A percentile compares a stretch with the other conserved stretches of the same genome.
Evolutionary conservation across 2,113 vertebrate genomes (phyloP).

Genomic region (Entomyzon cyanotis): DNA sequence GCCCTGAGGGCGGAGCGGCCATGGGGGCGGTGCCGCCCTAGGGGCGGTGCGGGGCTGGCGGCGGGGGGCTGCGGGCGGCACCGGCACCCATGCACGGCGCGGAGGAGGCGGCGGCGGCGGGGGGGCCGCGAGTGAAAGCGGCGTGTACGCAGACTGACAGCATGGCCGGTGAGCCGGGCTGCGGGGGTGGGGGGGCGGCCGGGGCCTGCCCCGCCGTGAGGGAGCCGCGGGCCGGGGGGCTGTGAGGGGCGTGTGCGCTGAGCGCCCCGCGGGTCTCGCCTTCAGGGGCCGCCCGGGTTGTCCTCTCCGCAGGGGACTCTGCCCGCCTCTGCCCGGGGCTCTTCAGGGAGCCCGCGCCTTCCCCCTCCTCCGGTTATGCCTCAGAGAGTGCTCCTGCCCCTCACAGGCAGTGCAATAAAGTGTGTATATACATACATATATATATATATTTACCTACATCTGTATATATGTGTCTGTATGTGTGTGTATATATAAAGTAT

Average conservation of each 20-base stretch:
- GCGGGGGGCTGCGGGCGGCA: not conserved
- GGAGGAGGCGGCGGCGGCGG: not conserved
- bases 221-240: not conserved
- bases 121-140: slow-evolving; percentile 41
- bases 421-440: too few relatives aligned
- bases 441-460: too few relatives aligned
- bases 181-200: not conserved
- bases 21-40: not conserved
- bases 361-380: fast-evolving
- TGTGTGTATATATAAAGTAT: not conserved
- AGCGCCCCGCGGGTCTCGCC: too few relatives aligned
- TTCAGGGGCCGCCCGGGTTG: not conserved
- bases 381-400: not conserved
- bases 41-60: not conserved
- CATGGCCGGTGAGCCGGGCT: slow-evolving; percentile 64
- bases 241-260: not conserved
- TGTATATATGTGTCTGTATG: not conserved
- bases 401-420: not conserved
- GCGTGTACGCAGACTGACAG: slow-evolving; percentile 74
- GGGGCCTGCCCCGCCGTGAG: not conserved
- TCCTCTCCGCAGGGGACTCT: not conserved
- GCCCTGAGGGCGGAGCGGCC: not conserved
- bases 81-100: slow-evolving; percentile 53
- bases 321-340: not conserved
- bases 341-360: not conserved